phyloP scores from a whole-genome alignment of 1,140 invertebrate genomes.

The Papilio polyxenes region DNA sequence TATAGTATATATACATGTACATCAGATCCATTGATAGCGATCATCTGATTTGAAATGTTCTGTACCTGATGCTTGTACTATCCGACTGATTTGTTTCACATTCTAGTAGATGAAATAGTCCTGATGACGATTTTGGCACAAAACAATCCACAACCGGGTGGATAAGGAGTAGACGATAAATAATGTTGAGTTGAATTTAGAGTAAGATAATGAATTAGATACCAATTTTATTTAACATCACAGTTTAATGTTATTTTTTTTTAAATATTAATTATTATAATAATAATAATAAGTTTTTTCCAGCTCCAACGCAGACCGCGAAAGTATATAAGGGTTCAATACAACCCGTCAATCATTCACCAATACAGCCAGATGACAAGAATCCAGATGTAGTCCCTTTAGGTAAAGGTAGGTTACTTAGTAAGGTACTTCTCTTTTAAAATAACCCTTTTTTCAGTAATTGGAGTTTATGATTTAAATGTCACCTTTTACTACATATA shows the following conservation, averaged over 20 bases:
- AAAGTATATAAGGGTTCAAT: conserved; percentile 70
- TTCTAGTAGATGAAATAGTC: not conserved
- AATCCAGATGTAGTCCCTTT: conserved; percentile 89
- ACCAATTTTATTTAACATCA: too few relatives aligned
- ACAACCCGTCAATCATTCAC: conserved; percentile 68
- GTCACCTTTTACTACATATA: too few relatives aligned
- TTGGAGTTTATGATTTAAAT: not conserved
- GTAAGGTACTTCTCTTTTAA: too few relatives aligned
- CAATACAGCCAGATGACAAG: conserved; percentile 83
- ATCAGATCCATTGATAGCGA: not conserved
- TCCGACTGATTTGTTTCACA: not conserved
- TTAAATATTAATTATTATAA: not conserved
- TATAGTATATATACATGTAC: too few relatives aligned
- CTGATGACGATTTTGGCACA: too few relatives aligned
- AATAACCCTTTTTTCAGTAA: conserved; percentile 39
- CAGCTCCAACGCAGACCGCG: conserved; percentile 70
- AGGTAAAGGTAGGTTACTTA: conserved; percentile 85
- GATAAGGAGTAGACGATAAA: too few relatives aligned
- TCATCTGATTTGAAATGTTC: not conserved
- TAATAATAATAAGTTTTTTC: conserved; percentile 46
- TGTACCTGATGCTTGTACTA: not conserved
- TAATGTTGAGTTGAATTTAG: not conserved
- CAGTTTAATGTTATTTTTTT: too few relatives aligned
- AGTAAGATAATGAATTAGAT: too few relatives aligned
- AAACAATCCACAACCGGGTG: too few relatives aligned